phyloP scores from a whole-genome alignment of 2,797 vertebrate genomes.

The Acomys russatus region DNA sequence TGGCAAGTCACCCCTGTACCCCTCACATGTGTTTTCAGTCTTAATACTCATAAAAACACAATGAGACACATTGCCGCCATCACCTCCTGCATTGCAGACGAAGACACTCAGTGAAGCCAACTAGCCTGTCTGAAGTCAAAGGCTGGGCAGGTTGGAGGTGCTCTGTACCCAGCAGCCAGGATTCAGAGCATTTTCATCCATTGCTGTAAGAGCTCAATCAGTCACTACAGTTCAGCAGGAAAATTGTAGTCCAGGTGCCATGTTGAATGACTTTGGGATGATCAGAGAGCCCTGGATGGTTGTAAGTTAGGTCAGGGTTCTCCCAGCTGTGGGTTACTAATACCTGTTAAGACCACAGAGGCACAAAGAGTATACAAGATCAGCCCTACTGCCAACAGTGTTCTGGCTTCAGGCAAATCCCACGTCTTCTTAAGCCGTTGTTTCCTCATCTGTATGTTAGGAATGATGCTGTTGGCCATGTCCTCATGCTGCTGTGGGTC shows the following conservation, averaged over 20 bases:
- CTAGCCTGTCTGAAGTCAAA: background rate
- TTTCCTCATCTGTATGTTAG: conserved; percentile 7
- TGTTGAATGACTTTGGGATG: background rate
- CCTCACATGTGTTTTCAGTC: background rate
- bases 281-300: background rate
- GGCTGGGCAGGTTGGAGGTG: background rate
- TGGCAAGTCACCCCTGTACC: background rate
- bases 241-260: background rate
- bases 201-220: background rate
- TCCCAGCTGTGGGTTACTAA: background rate
- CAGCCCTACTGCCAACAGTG: background rate
- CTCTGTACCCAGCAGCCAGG: background rate
- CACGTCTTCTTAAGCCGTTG: background rate
- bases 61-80: background rate
- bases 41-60: background rate
- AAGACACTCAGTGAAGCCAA: conserved; percentile 16
- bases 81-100: background rate
- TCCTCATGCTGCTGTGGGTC: background rate
- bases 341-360: background rate
- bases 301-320: background rate
- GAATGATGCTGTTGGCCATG: background rate
- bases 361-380: background rate
- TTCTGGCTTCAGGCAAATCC: background rate
- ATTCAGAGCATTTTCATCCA: background rate
- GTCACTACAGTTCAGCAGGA: background rate